phyloP scores from a whole-genome alignment of 2,888 invertebrate species.

The Cryptus viduatorius region DNA sequence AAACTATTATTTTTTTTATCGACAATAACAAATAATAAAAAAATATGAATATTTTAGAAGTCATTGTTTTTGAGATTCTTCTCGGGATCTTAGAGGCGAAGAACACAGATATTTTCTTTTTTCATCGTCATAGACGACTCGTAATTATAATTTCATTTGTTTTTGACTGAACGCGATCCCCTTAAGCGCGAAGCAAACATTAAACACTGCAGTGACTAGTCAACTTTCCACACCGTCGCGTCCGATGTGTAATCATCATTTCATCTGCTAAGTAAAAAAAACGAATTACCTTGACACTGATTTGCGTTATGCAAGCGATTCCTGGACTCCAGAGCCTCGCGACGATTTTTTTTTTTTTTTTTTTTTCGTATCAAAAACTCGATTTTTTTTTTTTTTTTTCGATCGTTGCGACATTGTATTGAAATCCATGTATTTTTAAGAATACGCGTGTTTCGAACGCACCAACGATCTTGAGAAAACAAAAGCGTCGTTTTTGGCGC shows the following conservation, averaged over 20 bases:
- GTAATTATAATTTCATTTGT: no score
- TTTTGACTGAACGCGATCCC: not conserved
- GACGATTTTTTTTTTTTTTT: no score
- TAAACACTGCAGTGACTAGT: not conserved
- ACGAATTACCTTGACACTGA: constrained; percentile 4
- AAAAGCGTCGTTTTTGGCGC: not conserved
- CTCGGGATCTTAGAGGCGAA: no score
- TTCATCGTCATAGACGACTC: no score
- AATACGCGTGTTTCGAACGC: not conserved
- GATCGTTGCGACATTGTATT: not conserved
- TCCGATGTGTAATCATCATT: constrained; percentile 7
- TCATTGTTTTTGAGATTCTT: no score
- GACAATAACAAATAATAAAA: no score
- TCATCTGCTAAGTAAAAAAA: not conserved
- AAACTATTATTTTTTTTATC: no score
- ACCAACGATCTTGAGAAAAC: not conserved
- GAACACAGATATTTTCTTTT: no score
- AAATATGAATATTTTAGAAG: no score
- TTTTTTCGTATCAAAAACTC: no score
- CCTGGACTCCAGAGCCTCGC: not conserved
- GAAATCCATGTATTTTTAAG: not conserved
- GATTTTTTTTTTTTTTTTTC: not conserved
- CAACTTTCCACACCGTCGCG: constrained; percentile 15
- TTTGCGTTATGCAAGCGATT: not conserved
- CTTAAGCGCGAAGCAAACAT: not conserved